phyloP scores from a whole-genome alignment of 2,113 vertebrate genomes.

The Dipodomys stephensi region DNA sequence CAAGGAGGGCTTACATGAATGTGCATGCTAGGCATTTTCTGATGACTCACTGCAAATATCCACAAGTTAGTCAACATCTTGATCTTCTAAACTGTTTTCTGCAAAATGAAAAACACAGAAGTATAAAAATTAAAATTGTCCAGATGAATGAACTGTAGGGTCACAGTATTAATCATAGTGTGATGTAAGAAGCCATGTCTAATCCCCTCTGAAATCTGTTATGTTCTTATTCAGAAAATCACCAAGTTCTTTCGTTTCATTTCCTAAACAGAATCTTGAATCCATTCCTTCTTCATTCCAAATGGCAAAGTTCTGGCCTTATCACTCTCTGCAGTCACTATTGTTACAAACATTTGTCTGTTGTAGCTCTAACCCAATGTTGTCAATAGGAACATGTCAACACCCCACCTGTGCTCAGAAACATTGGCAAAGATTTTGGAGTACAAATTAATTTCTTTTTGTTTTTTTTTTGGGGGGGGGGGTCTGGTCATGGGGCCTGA shows the following conservation, averaged over 20 bases:
- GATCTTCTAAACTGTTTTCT: not conserved
- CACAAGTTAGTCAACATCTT: constrained; percentile 81
- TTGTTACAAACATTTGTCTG: not conserved
- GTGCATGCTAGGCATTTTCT: constrained; percentile 63
- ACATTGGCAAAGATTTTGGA: not conserved
- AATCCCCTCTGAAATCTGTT: not conserved
- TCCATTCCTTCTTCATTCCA: not conserved
- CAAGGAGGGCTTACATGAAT: constrained; percentile 75
- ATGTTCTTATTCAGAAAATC: not conserved
- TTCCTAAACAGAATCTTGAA: not conserved
- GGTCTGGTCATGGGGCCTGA: no score
- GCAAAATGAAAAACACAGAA: constrained; percentile 22
- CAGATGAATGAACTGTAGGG: no score
- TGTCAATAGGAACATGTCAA: not conserved
- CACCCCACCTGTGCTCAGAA: not conserved
- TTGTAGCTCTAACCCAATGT: not conserved
- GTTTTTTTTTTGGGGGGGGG: no score
- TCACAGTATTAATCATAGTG: not conserved
- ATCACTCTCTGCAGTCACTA: not conserved
- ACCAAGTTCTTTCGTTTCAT: not conserved
- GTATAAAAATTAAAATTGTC: not conserved
- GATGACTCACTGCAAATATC: constrained; percentile 18
- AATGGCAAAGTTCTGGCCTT: not conserved
- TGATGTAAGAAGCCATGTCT: not conserved
- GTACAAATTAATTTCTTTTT: no score